Conservation (phyloP, 2,888 invertebrate species). For the Melikaiella ostensackeni region DNA sequence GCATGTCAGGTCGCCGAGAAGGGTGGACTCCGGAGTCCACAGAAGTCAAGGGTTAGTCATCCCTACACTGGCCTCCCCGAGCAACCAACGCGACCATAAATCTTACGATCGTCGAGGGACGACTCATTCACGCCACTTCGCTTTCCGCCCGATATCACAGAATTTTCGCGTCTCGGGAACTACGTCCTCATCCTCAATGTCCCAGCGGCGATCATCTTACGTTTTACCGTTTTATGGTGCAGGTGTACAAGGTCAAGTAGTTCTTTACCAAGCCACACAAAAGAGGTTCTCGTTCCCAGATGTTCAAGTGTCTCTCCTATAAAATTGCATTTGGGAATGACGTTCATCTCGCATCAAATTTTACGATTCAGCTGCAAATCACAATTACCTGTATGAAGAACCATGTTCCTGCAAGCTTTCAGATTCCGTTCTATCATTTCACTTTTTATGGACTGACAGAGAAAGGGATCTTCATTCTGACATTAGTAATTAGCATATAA, state of each 20-base stretch:
- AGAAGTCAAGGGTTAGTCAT: slow-evolving; percentile 74
- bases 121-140: slow-evolving; percentile 76
- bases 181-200: slow-evolving; percentile 35
- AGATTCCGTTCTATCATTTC: not conserved
- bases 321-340: slow-evolving; percentile 8
- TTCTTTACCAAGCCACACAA: not conserved
- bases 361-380: slow-evolving; percentile 9
- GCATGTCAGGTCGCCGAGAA: slow-evolving; percentile 56
- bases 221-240: not conserved
- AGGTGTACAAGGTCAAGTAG: slow-evolving; percentile 8
- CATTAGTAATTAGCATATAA: no score
- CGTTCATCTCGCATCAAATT: slow-evolving; percentile 19
- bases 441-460: not conserved
- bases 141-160: slow-evolving; percentile 69
- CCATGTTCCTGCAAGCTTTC: not conserved
- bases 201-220: slow-evolving; percentile 37
- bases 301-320: not conserved
- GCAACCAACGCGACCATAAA: slow-evolving; percentile 73
- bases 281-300: not conserved
- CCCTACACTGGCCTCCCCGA: slow-evolving; percentile 64
- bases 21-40: slow-evolving; percentile 64
- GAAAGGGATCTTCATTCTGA: no score
- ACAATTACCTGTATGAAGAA: not conserved
- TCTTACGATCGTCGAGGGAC: slow-evolving; percentile 76
- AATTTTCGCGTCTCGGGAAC: slow-evolving; percentile 38